phyloP scores from a whole-genome alignment of 1,140 invertebrate genomes.

The Cyphomyrmex costatus region DNA sequence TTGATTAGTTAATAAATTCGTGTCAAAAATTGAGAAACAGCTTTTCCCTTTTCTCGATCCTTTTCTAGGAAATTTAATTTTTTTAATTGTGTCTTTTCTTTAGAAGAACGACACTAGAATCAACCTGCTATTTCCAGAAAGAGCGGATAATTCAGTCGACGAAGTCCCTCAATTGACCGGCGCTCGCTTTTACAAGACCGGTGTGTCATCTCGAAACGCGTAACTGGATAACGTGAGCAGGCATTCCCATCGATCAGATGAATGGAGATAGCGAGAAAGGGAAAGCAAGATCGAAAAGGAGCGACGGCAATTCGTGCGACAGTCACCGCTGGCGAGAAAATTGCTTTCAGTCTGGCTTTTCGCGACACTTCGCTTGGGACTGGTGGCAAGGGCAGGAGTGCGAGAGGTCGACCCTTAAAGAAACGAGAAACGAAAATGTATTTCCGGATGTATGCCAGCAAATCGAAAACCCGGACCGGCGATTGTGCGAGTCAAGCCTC shows the following conservation, averaged over 20 bases:
- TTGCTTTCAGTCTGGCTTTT: slow-evolving; percentile 79
- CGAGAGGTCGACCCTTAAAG: slow-evolving; percentile 63
- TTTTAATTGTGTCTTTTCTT: too few species aligned
- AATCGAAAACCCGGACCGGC: slow-evolving; percentile 79
- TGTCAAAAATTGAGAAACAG: too few species aligned
- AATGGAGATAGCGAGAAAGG: slow-evolving; percentile 50
- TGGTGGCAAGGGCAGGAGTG: neutral
- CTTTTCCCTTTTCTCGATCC: too few species aligned
- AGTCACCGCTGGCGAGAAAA: slow-evolving; percentile 74
- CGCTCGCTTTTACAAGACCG: slow-evolving; percentile 23
- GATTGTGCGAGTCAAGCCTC: slow-evolving; percentile 70
- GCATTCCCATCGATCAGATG: slow-evolving; percentile 63
- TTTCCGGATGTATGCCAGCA: slow-evolving; percentile 81
- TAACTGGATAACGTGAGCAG: slow-evolving; percentile 48
- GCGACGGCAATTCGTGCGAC: slow-evolving; percentile 59
- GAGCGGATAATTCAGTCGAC: neutral
- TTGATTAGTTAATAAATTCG: too few species aligned
- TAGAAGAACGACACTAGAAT: too few species aligned
- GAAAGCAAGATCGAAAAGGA: slow-evolving; percentile 70
- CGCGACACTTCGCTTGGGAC: slow-evolving; percentile 65
- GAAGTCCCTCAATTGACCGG: slow-evolving; percentile 33
- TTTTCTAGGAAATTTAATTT: too few species aligned
- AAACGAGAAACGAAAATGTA: slow-evolving; percentile 81
- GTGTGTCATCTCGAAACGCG: slow-evolving; percentile 2
- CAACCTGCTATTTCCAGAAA: neutral